Evolutionary conservation across 2,113 vertebrate species (phyloP).

Genomic region (Microtus montanus): DNA sequence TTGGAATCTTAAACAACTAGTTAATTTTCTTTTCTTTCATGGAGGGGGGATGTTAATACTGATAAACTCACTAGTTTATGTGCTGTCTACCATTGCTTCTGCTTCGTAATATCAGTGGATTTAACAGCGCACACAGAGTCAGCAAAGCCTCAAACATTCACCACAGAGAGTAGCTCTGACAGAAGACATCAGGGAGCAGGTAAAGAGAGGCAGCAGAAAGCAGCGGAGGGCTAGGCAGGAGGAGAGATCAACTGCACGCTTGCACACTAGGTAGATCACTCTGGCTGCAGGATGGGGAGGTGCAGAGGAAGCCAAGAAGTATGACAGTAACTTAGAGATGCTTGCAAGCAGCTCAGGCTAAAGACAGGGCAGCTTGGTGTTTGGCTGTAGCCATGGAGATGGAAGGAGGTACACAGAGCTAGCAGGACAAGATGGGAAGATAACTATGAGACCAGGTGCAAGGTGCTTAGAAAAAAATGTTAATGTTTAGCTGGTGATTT

Average conservation of each 20-base stretch:
- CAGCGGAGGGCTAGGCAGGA: no score
- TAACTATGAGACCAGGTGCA: not conserved
- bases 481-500: not conserved
- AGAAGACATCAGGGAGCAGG: not conserved
- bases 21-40: not conserved
- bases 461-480: not conserved
- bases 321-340: no score
- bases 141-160: not conserved
- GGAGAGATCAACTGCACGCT: not conserved
- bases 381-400: not conserved
- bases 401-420: not conserved
- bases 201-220: not conserved
- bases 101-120: no score
- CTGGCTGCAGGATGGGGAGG: not conserved
- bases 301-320: not conserved
- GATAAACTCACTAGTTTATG: not conserved
- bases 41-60: not conserved
- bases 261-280: not conserved
- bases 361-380: not conserved
- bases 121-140: not conserved
- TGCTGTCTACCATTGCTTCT: not conserved
- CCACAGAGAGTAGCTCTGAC: not conserved
- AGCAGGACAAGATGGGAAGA: not conserved
- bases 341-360: not conserved
- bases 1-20: not conserved